Conservation (phyloP, 2,797 vertebrate species). For the Sebastes reedi region DNA sequence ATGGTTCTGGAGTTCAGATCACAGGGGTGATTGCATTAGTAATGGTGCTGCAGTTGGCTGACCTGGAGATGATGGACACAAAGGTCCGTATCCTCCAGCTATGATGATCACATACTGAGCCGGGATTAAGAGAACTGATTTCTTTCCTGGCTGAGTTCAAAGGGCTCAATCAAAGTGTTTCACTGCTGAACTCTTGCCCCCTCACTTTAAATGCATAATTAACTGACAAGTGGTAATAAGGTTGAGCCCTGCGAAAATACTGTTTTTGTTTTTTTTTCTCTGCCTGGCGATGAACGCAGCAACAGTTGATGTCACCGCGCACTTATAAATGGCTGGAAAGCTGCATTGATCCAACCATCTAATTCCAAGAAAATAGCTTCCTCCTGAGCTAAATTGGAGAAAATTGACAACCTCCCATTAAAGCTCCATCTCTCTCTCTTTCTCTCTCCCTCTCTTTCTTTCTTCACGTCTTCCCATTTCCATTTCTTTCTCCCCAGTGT, state of each 20-base stretch:
- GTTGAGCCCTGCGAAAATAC: slow-evolving; percentile 40
- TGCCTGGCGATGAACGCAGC: slow-evolving; percentile 33
- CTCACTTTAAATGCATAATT: slow-evolving; percentile 60
- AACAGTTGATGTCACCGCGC: slow-evolving; percentile 55
- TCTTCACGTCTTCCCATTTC: slow-evolving; percentile 50
- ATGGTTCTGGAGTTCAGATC: slow-evolving; percentile 60
- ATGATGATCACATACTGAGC: slow-evolving; percentile 64
- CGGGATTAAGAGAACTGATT: slow-evolving; percentile 67
- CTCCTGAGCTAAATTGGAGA: slow-evolving; percentile 71
- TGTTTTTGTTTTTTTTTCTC: slow-evolving; percentile 9
- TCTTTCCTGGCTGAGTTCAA: slow-evolving; percentile 68
- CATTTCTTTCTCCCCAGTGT: slow-evolving; percentile 71
- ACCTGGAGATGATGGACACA: slow-evolving; percentile 66
- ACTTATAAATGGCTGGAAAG: slow-evolving; percentile 54
- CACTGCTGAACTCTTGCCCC: slow-evolving; percentile 54
- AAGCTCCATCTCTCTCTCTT: slow-evolving; percentile 3
- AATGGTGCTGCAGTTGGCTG: slow-evolving; percentile 51
- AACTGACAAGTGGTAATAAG: slow-evolving; percentile 58
- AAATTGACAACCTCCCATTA: slow-evolving; percentile 53
- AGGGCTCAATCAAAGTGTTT: slow-evolving; percentile 72
- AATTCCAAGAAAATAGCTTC: slow-evolving; percentile 67
- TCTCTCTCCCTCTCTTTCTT: slow-evolving; percentile 23
- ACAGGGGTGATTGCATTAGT: slow-evolving; percentile 62
- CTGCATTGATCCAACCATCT: slow-evolving; percentile 60
- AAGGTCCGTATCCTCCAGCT: slow-evolving; percentile 62